Conservation (phyloP, 2,113 vertebrate species). For the Zootoca vivipara region DNA sequence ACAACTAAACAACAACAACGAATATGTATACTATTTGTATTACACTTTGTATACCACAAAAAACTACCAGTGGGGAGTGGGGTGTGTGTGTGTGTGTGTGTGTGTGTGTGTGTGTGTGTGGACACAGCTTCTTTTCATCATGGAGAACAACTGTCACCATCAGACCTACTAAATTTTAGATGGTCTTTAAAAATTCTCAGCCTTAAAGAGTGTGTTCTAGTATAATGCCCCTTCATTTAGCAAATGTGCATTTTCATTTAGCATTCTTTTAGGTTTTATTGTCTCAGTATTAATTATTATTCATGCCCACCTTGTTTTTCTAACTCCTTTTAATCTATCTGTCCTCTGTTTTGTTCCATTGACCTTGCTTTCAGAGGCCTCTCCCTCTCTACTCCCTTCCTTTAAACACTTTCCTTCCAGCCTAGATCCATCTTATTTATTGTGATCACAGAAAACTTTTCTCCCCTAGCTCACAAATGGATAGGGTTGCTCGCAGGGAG, state of each 20-base stretch:
- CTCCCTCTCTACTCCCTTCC: conserved; percentile 39
- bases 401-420: conserved; percentile 41
- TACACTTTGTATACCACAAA: no score
- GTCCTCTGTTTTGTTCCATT: conserved; percentile 9
- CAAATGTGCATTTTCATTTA: conserved; percentile 25
- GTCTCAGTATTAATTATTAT: conserved; percentile 8
- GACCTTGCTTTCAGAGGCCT: conserved; percentile 33
- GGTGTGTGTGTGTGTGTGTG: no score
- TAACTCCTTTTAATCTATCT: conserved; percentile 34
- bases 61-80: no score
- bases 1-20: no score
- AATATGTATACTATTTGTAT: no score
- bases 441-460: conserved; percentile 63
- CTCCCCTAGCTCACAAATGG: conserved; percentile 37
- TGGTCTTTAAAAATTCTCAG: conserved; percentile 48
- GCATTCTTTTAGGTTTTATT: conserved; percentile 13
- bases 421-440: conserved; percentile 44
- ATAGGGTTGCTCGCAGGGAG: conserved; percentile 44
- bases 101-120: no score
- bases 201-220: conserved; percentile 39
- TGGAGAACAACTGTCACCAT: conserved; percentile 36
- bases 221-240: conserved; percentile 9
- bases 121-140: neutral
- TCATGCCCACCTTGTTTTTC: conserved; percentile 17
- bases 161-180: conserved; percentile 49